A percentile compares a stretch with the other conserved stretches of the same genome.
These are phyloP conservation scores for Dendropsophus ebraccatus DNA, from an alignment of 2,113 vertebrate species.

Conservation along the genomic window DNA sequence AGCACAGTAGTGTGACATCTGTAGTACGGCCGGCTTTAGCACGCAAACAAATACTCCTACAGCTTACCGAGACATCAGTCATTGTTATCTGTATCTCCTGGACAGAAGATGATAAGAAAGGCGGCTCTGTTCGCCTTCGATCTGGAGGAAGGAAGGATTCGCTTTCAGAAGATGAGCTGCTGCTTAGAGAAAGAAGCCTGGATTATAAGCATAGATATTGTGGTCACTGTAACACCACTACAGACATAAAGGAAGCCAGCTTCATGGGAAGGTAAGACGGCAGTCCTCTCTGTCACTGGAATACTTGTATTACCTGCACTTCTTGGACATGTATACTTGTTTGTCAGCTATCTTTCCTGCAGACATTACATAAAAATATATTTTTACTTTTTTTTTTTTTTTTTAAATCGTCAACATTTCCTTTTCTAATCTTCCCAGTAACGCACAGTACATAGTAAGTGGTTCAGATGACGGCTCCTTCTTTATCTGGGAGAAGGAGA, in stretches of 20 bases:
- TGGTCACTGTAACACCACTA: conserved; percentile 98
- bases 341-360: neutral
- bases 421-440: conserved; percentile 72
- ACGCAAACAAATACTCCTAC: neutral
- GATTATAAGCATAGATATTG: conserved; percentile 99
- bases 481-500: conserved; percentile 99
- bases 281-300: neutral
- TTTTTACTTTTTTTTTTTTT: neutral
- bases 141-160: conserved; percentile 89
- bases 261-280: conserved; percentile 93
- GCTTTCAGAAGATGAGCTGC: conserved; percentile 91
- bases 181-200: conserved; percentile 90
- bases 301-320: neutral
- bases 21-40: neutral
- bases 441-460: conserved; percentile 96
- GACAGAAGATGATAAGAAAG: conserved; percentile 86
- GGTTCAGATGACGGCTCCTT: conserved; percentile 98
- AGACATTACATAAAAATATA: neutral
- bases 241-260: conserved; percentile 98
- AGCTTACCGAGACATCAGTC: neutral
- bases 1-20: neutral
- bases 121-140: conserved; percentile 86
- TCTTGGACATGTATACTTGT: neutral
- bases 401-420: neutral
- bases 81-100: conserved; percentile 43